A percentile compares a stretch with the other conserved stretches of the same genome.
These are phyloP conservation scores for Microcebus griseorufus DNA, from an alignment of 2,113 vertebrate species.

Conservation along the genomic window DNA sequence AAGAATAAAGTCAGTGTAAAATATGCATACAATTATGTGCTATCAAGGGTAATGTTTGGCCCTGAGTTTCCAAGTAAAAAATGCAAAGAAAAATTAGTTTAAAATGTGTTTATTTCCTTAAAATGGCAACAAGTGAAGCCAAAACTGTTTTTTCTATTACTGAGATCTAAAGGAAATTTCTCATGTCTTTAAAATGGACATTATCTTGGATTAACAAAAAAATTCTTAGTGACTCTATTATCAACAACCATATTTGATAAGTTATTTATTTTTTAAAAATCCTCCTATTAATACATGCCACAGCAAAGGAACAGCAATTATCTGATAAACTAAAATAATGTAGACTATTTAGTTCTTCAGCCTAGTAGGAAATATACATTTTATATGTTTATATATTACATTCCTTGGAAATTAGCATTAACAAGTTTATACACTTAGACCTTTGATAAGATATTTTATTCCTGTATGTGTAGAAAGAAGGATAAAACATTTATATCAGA, in stretches of 20 bases:
- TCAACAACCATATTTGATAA: not conserved
- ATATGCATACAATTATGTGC: not conserved
- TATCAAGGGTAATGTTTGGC: not conserved
- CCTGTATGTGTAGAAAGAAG: not conserved
- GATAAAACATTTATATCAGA: not conserved
- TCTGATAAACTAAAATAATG: not conserved
- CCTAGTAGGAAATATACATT: not conserved
- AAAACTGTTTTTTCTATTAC: not conserved
- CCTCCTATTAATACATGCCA: not conserved
- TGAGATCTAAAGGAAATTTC: not conserved
- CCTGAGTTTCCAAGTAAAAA: not conserved
- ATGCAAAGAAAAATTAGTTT: not conserved
- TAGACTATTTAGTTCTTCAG: not conserved
- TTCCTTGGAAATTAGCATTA: not conserved
- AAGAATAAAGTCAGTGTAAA: not conserved
- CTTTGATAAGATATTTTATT: not conserved
- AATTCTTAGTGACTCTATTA: not conserved
- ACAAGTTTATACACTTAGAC: not conserved
- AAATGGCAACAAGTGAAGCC: not conserved
- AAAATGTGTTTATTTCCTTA: not conserved
- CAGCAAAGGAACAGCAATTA: not conserved
- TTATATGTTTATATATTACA: not conserved
- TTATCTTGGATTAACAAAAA: constrained; percentile 16
- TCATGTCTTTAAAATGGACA: not conserved
- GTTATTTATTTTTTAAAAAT: not conserved